Percentiles rank a stretch among this genome's conserved stretches.
phyloP scores from a whole-genome alignment of 1,140 invertebrate species.

The Thaumatotibia leucotreta region DNA sequence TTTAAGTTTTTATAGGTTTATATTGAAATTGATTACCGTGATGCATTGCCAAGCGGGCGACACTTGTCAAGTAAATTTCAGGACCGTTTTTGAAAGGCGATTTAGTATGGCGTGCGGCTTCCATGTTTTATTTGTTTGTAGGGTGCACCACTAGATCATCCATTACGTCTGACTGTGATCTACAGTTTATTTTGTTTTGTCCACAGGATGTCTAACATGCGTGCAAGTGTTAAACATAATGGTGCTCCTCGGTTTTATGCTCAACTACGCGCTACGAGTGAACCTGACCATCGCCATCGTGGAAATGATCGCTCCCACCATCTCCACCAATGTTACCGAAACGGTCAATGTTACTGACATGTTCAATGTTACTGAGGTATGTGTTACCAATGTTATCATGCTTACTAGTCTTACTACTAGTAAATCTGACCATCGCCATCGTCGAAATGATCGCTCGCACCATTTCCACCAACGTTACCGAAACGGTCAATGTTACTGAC shows the following conservation, averaged over 20 bases:
- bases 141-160: too few species aligned
- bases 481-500: background rate
- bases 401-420: too few species aligned
- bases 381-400: background rate
- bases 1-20: too few species aligned
- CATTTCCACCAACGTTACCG: background rate
- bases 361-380: conserved; percentile 61
- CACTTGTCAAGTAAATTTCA: too few species aligned
- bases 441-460: too few species aligned
- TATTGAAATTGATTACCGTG: too few species aligned
- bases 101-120: too few species aligned
- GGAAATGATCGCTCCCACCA: conserved; percentile 82
- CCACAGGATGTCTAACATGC: conserved; percentile 83
- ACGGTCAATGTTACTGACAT: conserved; percentile 20
- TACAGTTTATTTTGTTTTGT: conserved; percentile 32
- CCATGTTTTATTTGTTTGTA: too few species aligned
- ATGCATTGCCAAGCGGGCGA: too few species aligned
- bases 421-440: background rate
- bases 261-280: conserved; percentile 91
- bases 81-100: too few species aligned
- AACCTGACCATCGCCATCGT: conserved; percentile 94
- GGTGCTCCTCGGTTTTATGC: conserved; percentile 91
- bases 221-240: conserved; percentile 88
- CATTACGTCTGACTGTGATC: background rate
- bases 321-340: conserved; percentile 42